Evolutionary conservation across 2,797 vertebrate species (phyloP), one percentile per base, ranked within the genome.

Genomic region (Catamblyrhynchus diadema): DNA sequence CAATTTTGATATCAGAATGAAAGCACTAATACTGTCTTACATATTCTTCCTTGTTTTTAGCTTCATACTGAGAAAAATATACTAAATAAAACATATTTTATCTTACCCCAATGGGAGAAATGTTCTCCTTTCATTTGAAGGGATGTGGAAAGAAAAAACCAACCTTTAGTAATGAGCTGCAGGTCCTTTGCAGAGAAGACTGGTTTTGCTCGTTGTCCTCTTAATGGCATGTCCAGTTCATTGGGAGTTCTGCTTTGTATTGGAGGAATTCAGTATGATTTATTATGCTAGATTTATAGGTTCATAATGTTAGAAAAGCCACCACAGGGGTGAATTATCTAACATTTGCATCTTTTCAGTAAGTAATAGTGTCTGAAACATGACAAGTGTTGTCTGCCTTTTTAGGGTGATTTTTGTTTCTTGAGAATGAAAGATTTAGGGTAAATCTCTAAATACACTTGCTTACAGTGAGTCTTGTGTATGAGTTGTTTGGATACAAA

Each of bases 31-130:
- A 15, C 9, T 12, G 8, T 30, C 66, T 87, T 57, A 25, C 13
- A 7, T 64, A 14, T 45, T 77, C 21, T 37, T 35, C n/a, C 8
- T 72, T 74, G 11, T 6, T 25, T 75, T 92, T 69, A 79, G 66
- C 15, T 19, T 42, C 27, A 8, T 10, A 59, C 44, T 81, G 32
- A 62, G 33, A 23, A 80, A 81, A 78, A 32, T 4, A 2, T 20
- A 39, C 64, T 53, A 28, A 71, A 15, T 73, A 22, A 59, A 85
- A 12, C 6, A 10, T 15, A 3, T 39, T 69, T 45, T n/a, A 9
- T 61, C 15, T 78, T 79, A 27, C 6, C 3, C 6, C 0, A 0
- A 1, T 28, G 27, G 24, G 28, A 15, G 28, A 69, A n/a, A 57
- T 16, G 5, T 51, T 81, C 80, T 70, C 2, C 22, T 84, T 91